Base-by-base conservation (phyloP, 2,797 vertebrate genomes). In the Aeoliscus strigatus region DNA sequence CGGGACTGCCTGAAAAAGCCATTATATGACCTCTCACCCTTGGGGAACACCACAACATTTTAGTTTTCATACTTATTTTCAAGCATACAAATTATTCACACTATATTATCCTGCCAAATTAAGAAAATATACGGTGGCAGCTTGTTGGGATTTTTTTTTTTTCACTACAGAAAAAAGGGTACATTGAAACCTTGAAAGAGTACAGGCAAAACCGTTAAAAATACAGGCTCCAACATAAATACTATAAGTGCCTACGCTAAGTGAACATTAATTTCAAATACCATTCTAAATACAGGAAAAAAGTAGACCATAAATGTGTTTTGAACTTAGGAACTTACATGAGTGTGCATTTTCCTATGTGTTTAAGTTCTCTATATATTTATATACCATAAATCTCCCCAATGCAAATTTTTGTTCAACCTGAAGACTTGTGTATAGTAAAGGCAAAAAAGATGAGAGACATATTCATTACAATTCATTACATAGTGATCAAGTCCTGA, bases 91-190 rank as follows among this genome's bases (percentile, higher is more conserved):
- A 95, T 93, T 92, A 93, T 96, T 95, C 93, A 92, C 90, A 93
- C 92, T 96, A 93, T 94, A 96, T 97, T 98, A 97, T 98, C 95
- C 95, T 98, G 95, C 95, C 95, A 96, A 94, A 96, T 94, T 93
- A 96, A 93, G 93, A 94, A 95, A 94, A 96, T 94, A 96, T 94
- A 94, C 90, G 91, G 90, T 93, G 94, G 95, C 95, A 97, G 95
- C 94, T 90, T 94, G 91, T 94, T 91, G 91, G 82, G 82, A 72
- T 86, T 79, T 85, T 81, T 85, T 90, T 91, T 27, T 21, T 85
- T 89, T 91, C 88, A 93, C 92, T 93, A 95, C 91, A 91, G 91
- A 82, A 71, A 69, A 81, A 92, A 91, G 91, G 91, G 89, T 93
- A 93, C 89, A 90, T 87, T 78, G 85, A 93, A 92, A 95, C 92